Base-by-base conservation (phyloP, 1,140 invertebrate genomes). In the Babylonia areolata region DNA sequence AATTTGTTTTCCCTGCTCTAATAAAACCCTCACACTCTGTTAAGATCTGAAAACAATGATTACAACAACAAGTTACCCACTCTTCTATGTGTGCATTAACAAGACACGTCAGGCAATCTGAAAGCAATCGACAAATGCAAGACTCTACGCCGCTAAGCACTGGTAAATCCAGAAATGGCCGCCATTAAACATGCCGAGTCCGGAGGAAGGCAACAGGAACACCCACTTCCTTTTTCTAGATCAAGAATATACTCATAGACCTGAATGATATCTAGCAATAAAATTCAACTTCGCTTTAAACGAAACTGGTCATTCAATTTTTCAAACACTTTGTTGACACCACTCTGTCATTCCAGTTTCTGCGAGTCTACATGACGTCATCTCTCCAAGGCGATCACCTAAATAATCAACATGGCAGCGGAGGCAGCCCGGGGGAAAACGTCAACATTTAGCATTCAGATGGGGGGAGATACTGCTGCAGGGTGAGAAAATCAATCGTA, bases 141-240 rank as follows among this genome's bases (percentile, higher is more conserved):
- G 9, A 51, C 46, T 28, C 58, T 23, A 64, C 58, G 28, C 58
- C 28, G 58, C 58, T 23, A 11, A 23, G 6, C 2, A 6, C 9
- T 51, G 46, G 20, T 20, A 51, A 64, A 0, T 1, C 89, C 87
- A 90, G 87, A 92, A 90, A 91, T 90, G 90, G 91, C 90, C 90
- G 92, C 91, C 92, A 93, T 93, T 92, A 88, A 82, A 64, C 81
- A 77, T 77, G 75, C 75, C 86, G 46, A 87, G 20, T 85, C 79
- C 54, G 84, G 75, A 89, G 58, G 84, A 84, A 85, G n/a, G 80
- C 84, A 82, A 84, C 31, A 85, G 84, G 71, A 82, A 86, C 87
- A 88, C 87, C 85, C 85, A 84, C 85, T 77, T 73, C 58, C 58
- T 64, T 31, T 51, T 51, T 39, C 17, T 46, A 46, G 9, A 51